Percentiles rank a stretch among this genome's conserved stretches.
phyloP scores from a whole-genome alignment of 2,113 vertebrate species.

The Phocoena sinus region DNA sequence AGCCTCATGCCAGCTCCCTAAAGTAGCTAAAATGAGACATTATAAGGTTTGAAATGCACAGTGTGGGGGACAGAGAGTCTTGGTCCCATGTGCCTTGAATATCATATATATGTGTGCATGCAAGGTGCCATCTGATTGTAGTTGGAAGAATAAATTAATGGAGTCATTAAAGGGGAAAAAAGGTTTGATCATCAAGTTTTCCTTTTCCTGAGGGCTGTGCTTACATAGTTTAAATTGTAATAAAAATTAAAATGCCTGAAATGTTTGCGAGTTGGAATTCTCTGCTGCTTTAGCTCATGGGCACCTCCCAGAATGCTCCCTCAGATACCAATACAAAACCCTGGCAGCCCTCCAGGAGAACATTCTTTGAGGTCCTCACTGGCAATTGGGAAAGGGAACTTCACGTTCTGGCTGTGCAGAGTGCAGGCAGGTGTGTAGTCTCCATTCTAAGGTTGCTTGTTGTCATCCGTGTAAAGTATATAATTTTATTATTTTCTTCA shows the following conservation, averaged over 20 bases:
- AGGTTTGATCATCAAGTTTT: not conserved
- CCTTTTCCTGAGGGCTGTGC: not conserved
- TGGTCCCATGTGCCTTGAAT: not conserved
- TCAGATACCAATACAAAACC: slow-evolving; percentile 15
- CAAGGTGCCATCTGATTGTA: not conserved
- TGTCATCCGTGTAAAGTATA: not conserved
- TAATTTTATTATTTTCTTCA: not conserved
- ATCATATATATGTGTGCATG: not conserved
- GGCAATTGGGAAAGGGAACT: not conserved
- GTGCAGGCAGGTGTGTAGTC: not conserved
- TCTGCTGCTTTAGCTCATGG: slow-evolving; percentile 33
- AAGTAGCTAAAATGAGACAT: not conserved
- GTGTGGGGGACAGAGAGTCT: rapidly evolving
- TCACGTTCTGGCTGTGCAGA: not conserved
- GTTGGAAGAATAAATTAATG: not conserved
- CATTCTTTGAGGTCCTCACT: slow-evolving; percentile 49
- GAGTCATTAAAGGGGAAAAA: not conserved
- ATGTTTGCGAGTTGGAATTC: not conserved
- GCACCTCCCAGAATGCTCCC: slow-evolving; percentile 31
- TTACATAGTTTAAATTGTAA: slow-evolving; percentile 33
- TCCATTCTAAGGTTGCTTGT: not conserved
- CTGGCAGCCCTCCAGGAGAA: slow-evolving; percentile 45
- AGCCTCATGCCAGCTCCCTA: slow-evolving; percentile 45
- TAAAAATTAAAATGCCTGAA: slow-evolving; percentile 57
- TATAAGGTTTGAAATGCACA: slow-evolving; percentile 43